Evolutionary conservation across 30 jellyfish, hydroid and myxozoan genomes (phyloP), one percentile per base, ranked within the genome.

Genomic region (Mastigias papua): DNA sequence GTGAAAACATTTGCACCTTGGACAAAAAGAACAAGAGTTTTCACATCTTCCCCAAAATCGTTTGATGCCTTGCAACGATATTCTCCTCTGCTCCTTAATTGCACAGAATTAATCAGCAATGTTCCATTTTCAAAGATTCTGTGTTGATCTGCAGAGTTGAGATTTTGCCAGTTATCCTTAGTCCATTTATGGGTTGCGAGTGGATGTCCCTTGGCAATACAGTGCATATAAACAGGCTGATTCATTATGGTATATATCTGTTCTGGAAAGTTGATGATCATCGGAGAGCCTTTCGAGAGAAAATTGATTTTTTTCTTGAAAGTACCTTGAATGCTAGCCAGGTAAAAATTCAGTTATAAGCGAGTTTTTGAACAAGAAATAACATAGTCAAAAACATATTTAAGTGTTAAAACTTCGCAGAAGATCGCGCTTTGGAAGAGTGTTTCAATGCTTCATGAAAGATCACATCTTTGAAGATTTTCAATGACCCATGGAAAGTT

Each of bases 151-250:
- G 73, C 83, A 30, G 81, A 16, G 3, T 65, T 77, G 10, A 66
- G 77, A 32, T 51, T 37, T 7, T 58, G 91, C 84, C 87, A 62
- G 69, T 92, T 89, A 58, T 93, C 91, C 37, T 87, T 84, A 20
- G 69, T n/a, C 98, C 98, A 94, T 34, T 8, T 63, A 50, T 22
- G 69, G 9, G 96, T 84, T 9, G 92, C 89, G 35, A 49, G 48
- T 9, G 98, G 97, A 63, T 54, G 88, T 50, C 98, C 98, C 67
- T 94, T 94, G 26, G 96, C 98, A 25, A 48, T 62, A 65, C 98
- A 94, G 73, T 89, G 82, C 31, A 89, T 32, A 15, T 31, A 60
- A 5, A 89, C 84, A 11, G 97, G 82, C 71, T 80, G 37, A 50
- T 90, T 89, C 48, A 75, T 34, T 31, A 94, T 6, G 15, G 97